Percentiles rank a stretch among this genome's conserved stretches.
Evolutionary conservation across 2,888 invertebrate species (phyloP).

Genomic region (Drosophila birchii): DNA sequence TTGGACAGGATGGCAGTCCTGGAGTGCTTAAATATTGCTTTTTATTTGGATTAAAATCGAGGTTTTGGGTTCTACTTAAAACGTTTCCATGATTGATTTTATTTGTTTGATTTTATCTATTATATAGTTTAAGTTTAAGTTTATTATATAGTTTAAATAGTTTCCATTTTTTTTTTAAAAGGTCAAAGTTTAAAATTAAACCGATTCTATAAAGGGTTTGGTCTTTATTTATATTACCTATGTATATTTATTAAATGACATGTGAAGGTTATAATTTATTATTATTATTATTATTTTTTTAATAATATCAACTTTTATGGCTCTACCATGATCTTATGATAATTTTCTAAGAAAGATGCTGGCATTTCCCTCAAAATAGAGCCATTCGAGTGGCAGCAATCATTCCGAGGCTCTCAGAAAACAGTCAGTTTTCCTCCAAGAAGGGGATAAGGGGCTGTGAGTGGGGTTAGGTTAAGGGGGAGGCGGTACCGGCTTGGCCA

Average conservation of each 20-base stretch:
- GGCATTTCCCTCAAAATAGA: slow-evolving; percentile 8
- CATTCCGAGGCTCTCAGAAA: slow-evolving; percentile 35
- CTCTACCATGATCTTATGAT: neutral
- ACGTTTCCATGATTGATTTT: neutral
- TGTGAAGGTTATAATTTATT: neutral
- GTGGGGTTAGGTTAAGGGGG: neutral
- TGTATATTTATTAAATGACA: neutral
- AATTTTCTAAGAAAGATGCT: neutral
- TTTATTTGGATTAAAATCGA: neutral
- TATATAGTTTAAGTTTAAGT: neutral
- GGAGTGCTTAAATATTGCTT: neutral
- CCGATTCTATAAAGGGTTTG: neutral
- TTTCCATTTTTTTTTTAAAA: too few species aligned
- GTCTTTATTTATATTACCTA: neutral
- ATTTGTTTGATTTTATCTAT: neutral
- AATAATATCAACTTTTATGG: neutral
- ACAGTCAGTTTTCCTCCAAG: slow-evolving; percentile 12
- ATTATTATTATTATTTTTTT: too few species aligned
- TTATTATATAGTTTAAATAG: neutral
- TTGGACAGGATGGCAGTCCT: slow-evolving; percentile 11
- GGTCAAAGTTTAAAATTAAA: too few species aligned
- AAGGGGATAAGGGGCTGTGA: neutral
- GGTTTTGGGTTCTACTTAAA: neutral
- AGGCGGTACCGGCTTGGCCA: slow-evolving; percentile 47
- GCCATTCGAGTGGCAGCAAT: slow-evolving; percentile 38